Evolutionary conservation across 2,888 invertebrate species (phyloP).

Genomic region (Tanypteryx hageni): DNA sequence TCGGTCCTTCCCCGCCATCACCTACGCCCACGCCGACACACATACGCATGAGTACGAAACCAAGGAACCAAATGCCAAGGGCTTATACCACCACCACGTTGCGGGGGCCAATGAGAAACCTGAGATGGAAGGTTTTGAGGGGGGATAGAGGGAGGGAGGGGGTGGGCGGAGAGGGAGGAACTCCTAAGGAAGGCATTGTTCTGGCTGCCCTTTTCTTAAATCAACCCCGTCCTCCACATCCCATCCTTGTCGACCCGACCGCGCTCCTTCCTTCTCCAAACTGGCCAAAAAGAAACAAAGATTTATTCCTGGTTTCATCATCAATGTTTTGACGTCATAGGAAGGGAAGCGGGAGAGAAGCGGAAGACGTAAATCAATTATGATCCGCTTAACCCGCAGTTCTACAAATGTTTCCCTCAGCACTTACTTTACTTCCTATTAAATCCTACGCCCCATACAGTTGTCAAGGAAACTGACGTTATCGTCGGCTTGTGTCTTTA

Average conservation of each 20-base stretch:
- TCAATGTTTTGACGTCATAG: too few relatives aligned
- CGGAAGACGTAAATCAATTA: conserved; percentile 19
- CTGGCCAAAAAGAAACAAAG: too few relatives aligned
- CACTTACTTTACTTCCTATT: too few relatives aligned
- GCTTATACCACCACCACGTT: neutral
- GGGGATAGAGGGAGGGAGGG: neutral
- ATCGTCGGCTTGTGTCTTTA: too few relatives aligned
- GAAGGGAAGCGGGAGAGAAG: too few relatives aligned
- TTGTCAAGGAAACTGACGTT: too few relatives aligned
- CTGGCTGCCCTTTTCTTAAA: neutral
- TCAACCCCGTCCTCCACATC: too few relatives aligned
- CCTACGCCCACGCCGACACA: neutral
- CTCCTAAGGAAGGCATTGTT: neutral
- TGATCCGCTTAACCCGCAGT: neutral
- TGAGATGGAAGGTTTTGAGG: neutral
- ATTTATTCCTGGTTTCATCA: too few relatives aligned
- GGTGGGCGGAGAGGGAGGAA: neutral
- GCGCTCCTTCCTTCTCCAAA: too few relatives aligned
- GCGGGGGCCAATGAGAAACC: neutral
- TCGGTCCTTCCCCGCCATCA: neutral
- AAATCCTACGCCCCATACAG: too few relatives aligned
- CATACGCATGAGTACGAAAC: neutral
- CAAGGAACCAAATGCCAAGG: conserved; percentile 22
- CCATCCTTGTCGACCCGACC: too few relatives aligned
- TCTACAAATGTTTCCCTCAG: too few relatives aligned